Evolutionary conservation across 1,140 invertebrate species (phyloP).

Genomic region (Teleogryllus occipitalis): DNA sequence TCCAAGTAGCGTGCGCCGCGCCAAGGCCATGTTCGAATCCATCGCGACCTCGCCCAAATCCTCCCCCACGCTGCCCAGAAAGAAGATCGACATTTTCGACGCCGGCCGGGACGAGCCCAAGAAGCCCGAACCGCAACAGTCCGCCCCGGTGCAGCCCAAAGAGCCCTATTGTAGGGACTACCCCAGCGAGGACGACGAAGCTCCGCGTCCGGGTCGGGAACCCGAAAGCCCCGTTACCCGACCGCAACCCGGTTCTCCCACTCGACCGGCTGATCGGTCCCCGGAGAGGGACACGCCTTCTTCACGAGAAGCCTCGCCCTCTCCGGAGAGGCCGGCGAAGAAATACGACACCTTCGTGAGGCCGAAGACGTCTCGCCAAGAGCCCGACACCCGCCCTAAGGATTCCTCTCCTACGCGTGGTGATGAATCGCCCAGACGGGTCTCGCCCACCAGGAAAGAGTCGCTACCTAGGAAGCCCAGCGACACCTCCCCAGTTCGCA

Average conservation of each 20-base stretch:
- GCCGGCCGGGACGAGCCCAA: too few relatives aligned
- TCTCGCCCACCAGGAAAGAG: background rate
- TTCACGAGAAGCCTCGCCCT: background rate
- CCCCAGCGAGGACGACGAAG: background rate
- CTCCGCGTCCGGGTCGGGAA: too few relatives aligned
- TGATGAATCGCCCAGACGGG: background rate
- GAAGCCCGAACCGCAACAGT: background rate
- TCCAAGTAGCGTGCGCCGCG: conserved; percentile 52
- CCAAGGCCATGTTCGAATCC: conserved; percentile 56
- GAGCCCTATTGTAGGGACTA: background rate
- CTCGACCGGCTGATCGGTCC: too few relatives aligned
- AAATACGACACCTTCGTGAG: background rate
- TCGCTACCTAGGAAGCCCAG: background rate
- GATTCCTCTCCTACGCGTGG: background rate
- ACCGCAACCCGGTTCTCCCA: too few relatives aligned
- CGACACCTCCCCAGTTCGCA: conserved; percentile 13
- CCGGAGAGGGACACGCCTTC: background rate
- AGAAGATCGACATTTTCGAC: too few relatives aligned
- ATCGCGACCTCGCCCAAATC: conserved; percentile 37
- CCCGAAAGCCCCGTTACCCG: too few relatives aligned
- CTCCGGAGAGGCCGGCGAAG: background rate
- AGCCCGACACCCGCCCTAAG: background rate
- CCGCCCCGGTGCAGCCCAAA: background rate
- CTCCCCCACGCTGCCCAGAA: background rate
- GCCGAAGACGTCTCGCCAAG: background rate